Conservation (phyloP, 2,888 invertebrate species). For the Conomelus anceps region DNA sequence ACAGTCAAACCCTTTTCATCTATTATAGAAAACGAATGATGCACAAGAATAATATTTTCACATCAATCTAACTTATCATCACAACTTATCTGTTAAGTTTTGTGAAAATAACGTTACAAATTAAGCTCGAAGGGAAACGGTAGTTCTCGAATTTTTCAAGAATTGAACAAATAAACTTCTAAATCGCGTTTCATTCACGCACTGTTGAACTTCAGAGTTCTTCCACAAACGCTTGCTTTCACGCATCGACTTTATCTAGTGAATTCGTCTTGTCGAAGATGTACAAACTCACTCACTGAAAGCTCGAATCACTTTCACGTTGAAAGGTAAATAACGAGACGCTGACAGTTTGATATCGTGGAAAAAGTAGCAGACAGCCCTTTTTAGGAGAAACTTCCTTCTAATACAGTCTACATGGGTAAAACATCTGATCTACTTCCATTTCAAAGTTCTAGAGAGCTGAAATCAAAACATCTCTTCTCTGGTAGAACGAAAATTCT, state of each 20-base stretch:
- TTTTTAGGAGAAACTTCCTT: not conserved
- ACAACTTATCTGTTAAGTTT: too few species aligned
- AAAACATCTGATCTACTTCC: not conserved
- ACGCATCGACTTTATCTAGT: not conserved
- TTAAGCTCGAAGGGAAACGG: too few species aligned
- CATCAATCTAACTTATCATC: too few species aligned
- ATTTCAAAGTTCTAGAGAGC: not conserved
- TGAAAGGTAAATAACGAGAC: not conserved
- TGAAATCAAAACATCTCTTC: not conserved
- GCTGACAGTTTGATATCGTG: not conserved
- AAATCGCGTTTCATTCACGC: not conserved
- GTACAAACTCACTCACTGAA: not conserved
- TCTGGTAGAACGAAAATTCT: too few species aligned
- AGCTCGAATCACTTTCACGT: not conserved
- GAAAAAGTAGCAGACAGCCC: not conserved
- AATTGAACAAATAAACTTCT: not conserved
- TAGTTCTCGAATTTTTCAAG: not conserved
- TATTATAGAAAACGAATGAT: too few species aligned
- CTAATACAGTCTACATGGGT: not conserved
- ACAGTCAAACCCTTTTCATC: too few species aligned
- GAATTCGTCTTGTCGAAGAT: not conserved
- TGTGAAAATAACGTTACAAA: too few species aligned
- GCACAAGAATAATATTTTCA: too few species aligned
- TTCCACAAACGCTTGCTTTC: not conserved
- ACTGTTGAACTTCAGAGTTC: not conserved